phyloP scores from a whole-genome alignment of 1,140 invertebrate genomes.

The Orchesella cincta region DNA sequence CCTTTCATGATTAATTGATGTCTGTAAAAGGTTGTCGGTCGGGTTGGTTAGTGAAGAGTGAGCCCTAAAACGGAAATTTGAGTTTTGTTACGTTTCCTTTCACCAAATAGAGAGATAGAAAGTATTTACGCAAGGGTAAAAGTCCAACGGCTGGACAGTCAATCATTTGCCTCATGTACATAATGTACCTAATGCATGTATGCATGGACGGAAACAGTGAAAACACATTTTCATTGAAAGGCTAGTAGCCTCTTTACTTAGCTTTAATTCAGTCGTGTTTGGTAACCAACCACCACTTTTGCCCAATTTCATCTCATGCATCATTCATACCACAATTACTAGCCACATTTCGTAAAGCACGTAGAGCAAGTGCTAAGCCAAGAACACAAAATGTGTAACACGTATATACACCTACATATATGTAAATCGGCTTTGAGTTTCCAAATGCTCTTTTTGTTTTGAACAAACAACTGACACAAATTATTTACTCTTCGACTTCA shows the following conservation, averaged over 20 bases:
- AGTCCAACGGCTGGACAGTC: not conserved
- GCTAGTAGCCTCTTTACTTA: not conserved
- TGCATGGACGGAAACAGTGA: not conserved
- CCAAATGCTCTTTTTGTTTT: not conserved
- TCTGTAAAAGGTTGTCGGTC: not conserved
- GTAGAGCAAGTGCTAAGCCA: not conserved
- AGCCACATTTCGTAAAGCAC: not conserved
- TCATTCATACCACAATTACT: not conserved
- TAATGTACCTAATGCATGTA: not conserved
- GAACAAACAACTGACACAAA: no score
- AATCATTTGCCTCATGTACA: not conserved
- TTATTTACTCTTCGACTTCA: no score
- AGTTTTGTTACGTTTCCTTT: not conserved
- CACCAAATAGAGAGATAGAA: not conserved
- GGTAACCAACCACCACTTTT: not conserved
- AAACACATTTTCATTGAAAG: not conserved
- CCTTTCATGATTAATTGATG: not conserved
- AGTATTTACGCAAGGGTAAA: not conserved
- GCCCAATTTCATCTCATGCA: conserved; percentile 14
- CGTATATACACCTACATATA: not conserved
- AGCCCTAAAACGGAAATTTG: not conserved
- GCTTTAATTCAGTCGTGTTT: not conserved
- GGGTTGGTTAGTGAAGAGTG: not conserved
- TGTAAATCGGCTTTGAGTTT: not conserved
- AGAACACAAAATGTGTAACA: not conserved